Percentiles rank a stretch among this genome's conserved stretches.
Conservation (phyloP, 2,797 vertebrate species). For the Acestrorhynchus altus region DNA sequence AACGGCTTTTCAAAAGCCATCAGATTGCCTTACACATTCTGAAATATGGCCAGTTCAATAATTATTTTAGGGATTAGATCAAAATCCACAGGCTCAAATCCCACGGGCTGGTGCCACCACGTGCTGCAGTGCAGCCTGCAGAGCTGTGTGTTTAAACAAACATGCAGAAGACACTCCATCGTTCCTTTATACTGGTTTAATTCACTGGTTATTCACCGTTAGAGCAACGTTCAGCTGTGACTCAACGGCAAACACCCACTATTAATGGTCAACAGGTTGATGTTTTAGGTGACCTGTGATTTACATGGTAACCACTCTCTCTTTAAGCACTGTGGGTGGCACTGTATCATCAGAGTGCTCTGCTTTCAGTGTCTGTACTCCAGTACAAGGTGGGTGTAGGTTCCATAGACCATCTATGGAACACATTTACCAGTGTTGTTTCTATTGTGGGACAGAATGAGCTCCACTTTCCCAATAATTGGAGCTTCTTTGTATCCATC, state of each 20-base stretch:
- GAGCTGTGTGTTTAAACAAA: not conserved
- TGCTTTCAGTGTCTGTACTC: not conserved
- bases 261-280: too few relatives aligned
- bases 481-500: too few relatives aligned
- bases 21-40: not conserved
- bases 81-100: slow-evolving; percentile 3
- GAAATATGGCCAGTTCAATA: not conserved
- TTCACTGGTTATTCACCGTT: not conserved
- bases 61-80: slow-evolving; percentile 6
- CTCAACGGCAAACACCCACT: not conserved
- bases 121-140: not conserved
- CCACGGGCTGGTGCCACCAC: not conserved
- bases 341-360: not conserved
- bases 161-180: too few relatives aligned
- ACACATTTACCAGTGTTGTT: too few relatives aligned
- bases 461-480: too few relatives aligned
- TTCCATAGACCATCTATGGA: too few relatives aligned
- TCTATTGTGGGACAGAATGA: too few relatives aligned
- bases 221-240: not conserved
- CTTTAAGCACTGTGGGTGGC: not conserved
- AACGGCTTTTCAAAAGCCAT: not conserved
- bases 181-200: not conserved
- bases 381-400: too few relatives aligned
- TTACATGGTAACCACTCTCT: not conserved
- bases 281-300: not conserved